Base-by-base conservation (phyloP, 2,113 vertebrate species). In the Cephalopholis sonnerati region DNA sequence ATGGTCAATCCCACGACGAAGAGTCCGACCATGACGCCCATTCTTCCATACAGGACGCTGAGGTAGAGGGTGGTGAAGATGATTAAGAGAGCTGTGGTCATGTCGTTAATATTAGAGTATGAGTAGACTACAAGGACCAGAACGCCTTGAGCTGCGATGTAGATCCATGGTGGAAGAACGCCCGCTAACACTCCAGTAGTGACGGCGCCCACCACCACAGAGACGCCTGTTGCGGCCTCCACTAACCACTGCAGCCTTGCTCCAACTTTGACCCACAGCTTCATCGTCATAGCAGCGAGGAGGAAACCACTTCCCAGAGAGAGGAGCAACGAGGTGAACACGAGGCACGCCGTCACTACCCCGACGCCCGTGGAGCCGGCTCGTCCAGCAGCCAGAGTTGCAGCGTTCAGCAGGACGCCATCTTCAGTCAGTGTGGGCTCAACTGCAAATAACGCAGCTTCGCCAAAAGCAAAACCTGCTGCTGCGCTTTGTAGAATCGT, bases 301-400 rank as follows among this genome's bases (percentile, higher is more conserved):
- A 92, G 88, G 55, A 94, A 93, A 13, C 92, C 86, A 5, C 54
- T 57, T 48, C 91, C 93, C 12, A 93, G 84, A 59, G 92, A 91
- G 11, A 94, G 5, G 51, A 94, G 86, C n/a, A 29, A n/a, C 0
- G 86, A 89, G 41, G 91, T 90, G 83, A 90, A 93, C 17, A 86
- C 65, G 10, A 94, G 89, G 76, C 92, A 92, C 0, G 88, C 62
- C 0, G 20, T 24, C 32, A 93, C 86, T 0, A 90, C 92, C 0
- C 80, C 86, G 5, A 92, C 81, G 17, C 92, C 92, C 0, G 90
- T 90, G 66, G 91, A 89, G 29, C 93, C 86, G 1, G 82, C 46
- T n/a, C 69, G 75, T n/a, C 55, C 58, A 2, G 90, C 80, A 9
- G 70, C 83, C 11, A 62, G 64, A 46, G 39, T 75, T 0, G 84